A percentile compares a stretch with the other conserved stretches of the same genome.
Conservation (phyloP, 2,888 invertebrate genomes). For the Xanthostigma xanthostigma region DNA sequence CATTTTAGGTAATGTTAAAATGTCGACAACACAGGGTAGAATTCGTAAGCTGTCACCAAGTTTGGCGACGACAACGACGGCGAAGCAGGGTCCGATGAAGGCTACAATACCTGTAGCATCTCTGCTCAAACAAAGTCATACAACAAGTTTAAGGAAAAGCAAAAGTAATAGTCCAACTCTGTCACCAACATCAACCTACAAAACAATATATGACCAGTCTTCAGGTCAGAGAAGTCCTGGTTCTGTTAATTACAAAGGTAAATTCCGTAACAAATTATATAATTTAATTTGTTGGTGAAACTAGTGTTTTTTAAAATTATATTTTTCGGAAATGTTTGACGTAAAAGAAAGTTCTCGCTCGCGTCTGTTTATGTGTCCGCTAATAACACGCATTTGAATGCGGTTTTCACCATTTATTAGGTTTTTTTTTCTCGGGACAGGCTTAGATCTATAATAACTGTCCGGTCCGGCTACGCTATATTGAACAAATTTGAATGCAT, state of each 20-base stretch:
- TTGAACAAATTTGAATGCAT: too few relatives aligned
- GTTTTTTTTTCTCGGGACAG: too few relatives aligned
- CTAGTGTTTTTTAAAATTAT: neutral
- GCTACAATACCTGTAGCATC: slow-evolving; percentile 64
- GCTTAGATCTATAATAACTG: too few relatives aligned
- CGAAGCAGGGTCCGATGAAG: slow-evolving; percentile 53
- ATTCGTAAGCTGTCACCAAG: slow-evolving; percentile 54
- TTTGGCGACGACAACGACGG: slow-evolving; percentile 21
- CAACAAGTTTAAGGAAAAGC: slow-evolving; percentile 37
- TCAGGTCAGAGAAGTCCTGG: slow-evolving; percentile 62
- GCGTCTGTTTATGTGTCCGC: too few relatives aligned
- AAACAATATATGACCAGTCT: slow-evolving; percentile 33
- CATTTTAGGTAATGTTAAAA: too few relatives aligned
- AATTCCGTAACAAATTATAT: slow-evolving; percentile 1
- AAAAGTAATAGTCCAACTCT: slow-evolving; percentile 48
- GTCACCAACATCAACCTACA: slow-evolving; percentile 46
- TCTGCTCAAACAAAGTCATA: slow-evolving; percentile 43
- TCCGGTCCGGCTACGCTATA: too few relatives aligned
- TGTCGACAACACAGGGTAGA: slow-evolving; percentile 16
- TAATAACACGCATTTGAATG: too few relatives aligned
- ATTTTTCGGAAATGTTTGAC: neutral
- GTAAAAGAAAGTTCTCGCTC: too few relatives aligned
- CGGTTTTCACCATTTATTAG: too few relatives aligned
- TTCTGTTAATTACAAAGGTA: slow-evolving; percentile 57
- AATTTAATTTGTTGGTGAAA: too few relatives aligned